Evolutionary conservation across 2,113 vertebrate genomes (phyloP).

Genomic region (Platichthys flesus): DNA sequence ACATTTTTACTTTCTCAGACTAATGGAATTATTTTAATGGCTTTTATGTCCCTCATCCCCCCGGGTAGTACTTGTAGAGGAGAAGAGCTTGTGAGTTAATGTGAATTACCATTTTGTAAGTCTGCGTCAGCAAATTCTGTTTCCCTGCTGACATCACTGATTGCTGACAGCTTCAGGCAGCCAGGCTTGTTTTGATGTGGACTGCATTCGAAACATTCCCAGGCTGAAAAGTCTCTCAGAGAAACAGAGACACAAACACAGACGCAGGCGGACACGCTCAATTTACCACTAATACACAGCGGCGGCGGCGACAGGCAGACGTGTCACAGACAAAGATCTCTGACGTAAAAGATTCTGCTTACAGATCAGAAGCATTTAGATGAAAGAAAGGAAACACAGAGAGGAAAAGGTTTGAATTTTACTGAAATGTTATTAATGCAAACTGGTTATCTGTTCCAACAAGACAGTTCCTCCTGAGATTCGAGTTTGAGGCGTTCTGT

Average conservation of each 20-base stretch:
- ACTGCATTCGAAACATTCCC: conserved; percentile 33
- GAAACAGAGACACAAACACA: not conserved
- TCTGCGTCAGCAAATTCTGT: conserved; percentile 33
- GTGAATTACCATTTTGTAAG: not conserved
- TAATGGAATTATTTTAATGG: not conserved
- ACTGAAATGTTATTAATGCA: not conserved
- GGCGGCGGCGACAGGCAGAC: not conserved
- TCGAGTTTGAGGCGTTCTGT: too few relatives aligned
- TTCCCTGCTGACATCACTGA: conserved; percentile 40
- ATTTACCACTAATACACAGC: conserved; percentile 14
- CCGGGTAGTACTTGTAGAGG: not conserved
- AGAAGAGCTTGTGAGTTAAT: not conserved
- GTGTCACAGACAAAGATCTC: conserved; percentile 11
- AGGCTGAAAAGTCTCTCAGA: not conserved
- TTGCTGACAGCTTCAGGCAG: conserved; percentile 28
- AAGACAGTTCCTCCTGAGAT: not conserved
- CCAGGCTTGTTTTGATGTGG: conserved; percentile 17
- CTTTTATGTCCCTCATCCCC: not conserved
- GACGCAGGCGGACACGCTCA: not conserved
- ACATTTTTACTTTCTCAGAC: not conserved
- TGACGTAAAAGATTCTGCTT: conserved; percentile 8
- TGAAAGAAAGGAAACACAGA: not conserved
- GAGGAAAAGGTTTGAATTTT: not conserved
- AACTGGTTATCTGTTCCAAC: not conserved
- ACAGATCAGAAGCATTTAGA: conserved; percentile 4